A percentile compares a stretch with the other conserved stretches of the same genome.
phyloP scores from a whole-genome alignment of 1,140 invertebrate genomes.

The Eupeodes corollae region DNA sequence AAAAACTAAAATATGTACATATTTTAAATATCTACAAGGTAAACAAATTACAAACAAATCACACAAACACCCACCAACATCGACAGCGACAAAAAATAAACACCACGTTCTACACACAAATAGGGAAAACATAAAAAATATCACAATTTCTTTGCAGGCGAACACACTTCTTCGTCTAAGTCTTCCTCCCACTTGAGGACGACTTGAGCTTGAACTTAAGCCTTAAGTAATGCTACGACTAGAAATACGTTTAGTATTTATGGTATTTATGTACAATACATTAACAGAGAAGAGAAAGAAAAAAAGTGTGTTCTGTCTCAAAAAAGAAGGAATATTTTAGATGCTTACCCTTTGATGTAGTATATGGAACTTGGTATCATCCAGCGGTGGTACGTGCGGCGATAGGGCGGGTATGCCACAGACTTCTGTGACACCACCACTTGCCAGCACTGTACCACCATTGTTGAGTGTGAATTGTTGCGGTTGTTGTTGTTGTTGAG shows the following conservation, averaged over 20 bases:
- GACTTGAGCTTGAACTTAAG: not conserved
- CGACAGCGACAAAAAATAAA: not conserved
- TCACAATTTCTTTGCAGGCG: not conserved
- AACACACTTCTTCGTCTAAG: no score
- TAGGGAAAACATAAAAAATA: not conserved
- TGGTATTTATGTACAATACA: not conserved
- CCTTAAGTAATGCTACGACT: not conserved
- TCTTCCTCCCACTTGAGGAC: no score
- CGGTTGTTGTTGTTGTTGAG: not conserved
- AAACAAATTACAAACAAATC: no score
- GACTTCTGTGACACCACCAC: constrained; percentile 16
- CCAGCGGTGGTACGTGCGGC: constrained; percentile 36
- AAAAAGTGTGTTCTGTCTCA: not conserved
- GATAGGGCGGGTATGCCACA: constrained; percentile 20
- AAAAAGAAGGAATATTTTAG: constrained; percentile 1
- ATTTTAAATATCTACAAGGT: no score
- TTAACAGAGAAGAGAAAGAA: not conserved
- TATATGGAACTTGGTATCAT: constrained; percentile 62
- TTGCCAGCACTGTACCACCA: constrained; percentile 5
- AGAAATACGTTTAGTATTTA: not conserved
- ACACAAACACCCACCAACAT: no score
- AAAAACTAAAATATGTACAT: no score
- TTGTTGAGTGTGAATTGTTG: not conserved
- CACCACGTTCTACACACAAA: not conserved
- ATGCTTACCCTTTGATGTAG: constrained; percentile 75